Evolutionary conservation across 2,888 invertebrate genomes (phyloP).

Genomic region (Standfussiana lucernea): DNA sequence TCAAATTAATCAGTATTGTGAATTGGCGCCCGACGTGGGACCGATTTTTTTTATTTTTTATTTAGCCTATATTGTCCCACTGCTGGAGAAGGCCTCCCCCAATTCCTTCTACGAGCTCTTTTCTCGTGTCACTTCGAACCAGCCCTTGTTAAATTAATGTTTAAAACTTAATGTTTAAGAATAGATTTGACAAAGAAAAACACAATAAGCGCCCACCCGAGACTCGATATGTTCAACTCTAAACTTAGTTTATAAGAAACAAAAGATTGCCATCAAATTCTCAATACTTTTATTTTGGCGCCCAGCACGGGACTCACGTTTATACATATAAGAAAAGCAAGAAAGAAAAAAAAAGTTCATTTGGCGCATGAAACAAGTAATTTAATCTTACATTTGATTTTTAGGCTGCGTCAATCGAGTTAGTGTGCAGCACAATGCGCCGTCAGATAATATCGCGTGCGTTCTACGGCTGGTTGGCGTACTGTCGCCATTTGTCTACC

Average conservation of each 20-base stretch:
- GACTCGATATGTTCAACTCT: background rate
- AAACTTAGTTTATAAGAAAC: background rate
- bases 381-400: conserved; percentile 23
- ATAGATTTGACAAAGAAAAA: background rate
- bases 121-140: too few species aligned
- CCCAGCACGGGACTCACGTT: conserved; percentile 10
- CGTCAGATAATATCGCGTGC: conserved; percentile 98
- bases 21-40: background rate
- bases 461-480: conserved; percentile 99
- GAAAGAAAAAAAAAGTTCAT: background rate
- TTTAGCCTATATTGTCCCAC: too few species aligned
- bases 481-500: conserved; percentile 97
- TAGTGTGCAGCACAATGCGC: conserved; percentile 98
- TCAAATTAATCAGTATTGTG: too few species aligned
- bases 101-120: too few species aligned
- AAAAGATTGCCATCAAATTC: background rate
- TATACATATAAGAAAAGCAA: background rate
- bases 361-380: background rate
- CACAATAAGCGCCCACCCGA: conserved; percentile 13
- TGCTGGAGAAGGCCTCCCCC: too few species aligned
- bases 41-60: too few species aligned
- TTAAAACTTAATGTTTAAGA: too few species aligned
- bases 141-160: too few species aligned
- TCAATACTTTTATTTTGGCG: background rate
- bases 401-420: conserved; percentile 92